Evolutionary conservation across 2,888 invertebrate species (phyloP), one percentile per base, ranked within the genome.

Genomic region (Nebria brevicollis): DNA sequence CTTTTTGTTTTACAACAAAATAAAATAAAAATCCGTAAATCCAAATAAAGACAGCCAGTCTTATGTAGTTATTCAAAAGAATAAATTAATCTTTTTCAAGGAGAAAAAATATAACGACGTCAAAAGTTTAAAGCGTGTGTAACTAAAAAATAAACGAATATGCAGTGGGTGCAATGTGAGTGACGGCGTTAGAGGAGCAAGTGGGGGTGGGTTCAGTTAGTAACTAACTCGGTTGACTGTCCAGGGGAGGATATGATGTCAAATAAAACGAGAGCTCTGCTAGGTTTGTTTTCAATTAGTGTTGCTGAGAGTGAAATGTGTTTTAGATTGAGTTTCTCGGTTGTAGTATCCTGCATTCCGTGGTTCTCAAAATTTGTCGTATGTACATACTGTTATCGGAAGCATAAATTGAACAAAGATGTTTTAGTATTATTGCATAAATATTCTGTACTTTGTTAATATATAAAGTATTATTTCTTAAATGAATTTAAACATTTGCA

Each of bases 281-380:
- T 54, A 54, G 77, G 76, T 81, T 81, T 81, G 81, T 76, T 81
- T 81, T 81, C 81, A 81, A 81, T 81, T 81, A 81, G 81, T 76
- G 79, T 68, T 75, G 20, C 68, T 73, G 66, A 15, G 73, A 81
- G 72, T 77, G 77, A 81, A 81, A 81, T 81, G 81, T 81, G 81
- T 81, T 81, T 81, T 81, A 81, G 77, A 81, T 81, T 77, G 81
- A 76, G 76, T 34, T 34, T 34, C 34, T 34, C 34, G 34, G 34
- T 34, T 34, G 34, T 34, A 34, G 0, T 34, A 34, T 34, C 34
- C 34, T 34, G 34, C 34, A 34, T 34, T 34, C 34, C 34, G 5
- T 34, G 34, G 34, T 5, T 34, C 34, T 34, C 5, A 34, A 34
- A 34, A 5, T 34, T 34, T 34, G 34, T 34, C 34, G 34, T 34